Base-by-base conservation (phyloP, 2,113 vertebrate species). In the Chaetops frenatus region DNA sequence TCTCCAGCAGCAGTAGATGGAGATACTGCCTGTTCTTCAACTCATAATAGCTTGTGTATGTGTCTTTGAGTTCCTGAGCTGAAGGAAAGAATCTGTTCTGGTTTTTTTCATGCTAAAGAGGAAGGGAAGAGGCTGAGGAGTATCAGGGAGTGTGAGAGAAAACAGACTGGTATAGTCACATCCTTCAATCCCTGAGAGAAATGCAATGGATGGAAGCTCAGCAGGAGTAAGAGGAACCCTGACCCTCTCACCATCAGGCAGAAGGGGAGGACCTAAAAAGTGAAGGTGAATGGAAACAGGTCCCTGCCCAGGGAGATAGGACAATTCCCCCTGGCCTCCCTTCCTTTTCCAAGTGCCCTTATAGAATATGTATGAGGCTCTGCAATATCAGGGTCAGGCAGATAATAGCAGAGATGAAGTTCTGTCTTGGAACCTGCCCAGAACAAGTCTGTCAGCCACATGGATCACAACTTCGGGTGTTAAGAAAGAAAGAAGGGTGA, bases 11-110 rank as follows among this genome's bases (percentile, higher is more conserved):
- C 14, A 35, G 35, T 50, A 47, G 33, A 10, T 80, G 27, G 45
- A 81, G 38, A 44, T 84, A 51, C 19, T 77, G 45, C 27, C 70
- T 65, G 31, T 86, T 56, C 35, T 8, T 4, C 40, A 69, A 4
- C 45, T 71, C 2, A 0, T 20, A 23, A 66, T 79, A 85, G 36
- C 11, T 84, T 88, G 15, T 62, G 25, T 69, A n/a, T 0, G 0
- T 87, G 56, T 35, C 38, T 91, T 62, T 70, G 33, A 84, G 15
- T 87, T 85, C 27, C 15, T 81, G 47, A 70, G 42, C 42, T 81
- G 69, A 87, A 73, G 17, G 31, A 70, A 83, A 18, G 35, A 60
- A 50, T 71, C 81, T 65, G 23, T 81, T 78, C 23, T 35, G 29
- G 9, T 16, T 76, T 90, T 35, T 51, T 58, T 66, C 28, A 33